These are phyloP conservation scores for Brachyopa scutellaris DNA, from an alignment of 2,888 invertebrate genomes.

Conservation along the genomic window DNA sequence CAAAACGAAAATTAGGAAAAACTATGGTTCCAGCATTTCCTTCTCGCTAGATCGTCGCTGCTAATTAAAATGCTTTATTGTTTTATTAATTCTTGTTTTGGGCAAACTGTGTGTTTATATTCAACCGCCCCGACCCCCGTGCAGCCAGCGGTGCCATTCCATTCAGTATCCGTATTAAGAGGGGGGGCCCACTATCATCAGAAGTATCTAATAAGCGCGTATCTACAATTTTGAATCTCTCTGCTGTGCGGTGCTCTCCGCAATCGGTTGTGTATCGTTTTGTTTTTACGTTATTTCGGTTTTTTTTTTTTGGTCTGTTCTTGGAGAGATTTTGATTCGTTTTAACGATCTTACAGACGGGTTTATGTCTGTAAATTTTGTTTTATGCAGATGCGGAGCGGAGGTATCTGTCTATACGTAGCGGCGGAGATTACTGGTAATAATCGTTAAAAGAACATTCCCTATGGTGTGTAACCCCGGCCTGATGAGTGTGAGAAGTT, in stretches of 20 bases:
- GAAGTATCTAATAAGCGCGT: neutral
- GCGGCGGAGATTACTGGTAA: conserved; percentile 64
- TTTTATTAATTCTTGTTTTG: conserved; percentile 67
- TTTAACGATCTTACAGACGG: conserved; percentile 70
- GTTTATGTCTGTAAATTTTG: conserved; percentile 69
- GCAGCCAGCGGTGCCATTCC: too few species aligned
- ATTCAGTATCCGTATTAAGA: neutral
- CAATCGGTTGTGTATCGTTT: conserved; percentile 47
- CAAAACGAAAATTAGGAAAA: conserved; percentile 22
- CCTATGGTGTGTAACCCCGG: conserved; percentile 67
- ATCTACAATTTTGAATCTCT: conserved; percentile 58
- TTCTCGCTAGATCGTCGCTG: conserved; percentile 1
- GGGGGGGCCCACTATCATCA: conserved; percentile 8
- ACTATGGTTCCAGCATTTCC: neutral
- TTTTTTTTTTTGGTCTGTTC: neutral
- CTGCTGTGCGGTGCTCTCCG: conserved; percentile 2
- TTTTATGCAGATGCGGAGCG: conserved; percentile 65
- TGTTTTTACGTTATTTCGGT: conserved; percentile 18
- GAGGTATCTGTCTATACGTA: conserved; percentile 7
- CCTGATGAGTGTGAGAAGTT: conserved; percentile 71
- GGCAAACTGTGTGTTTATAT: conserved; percentile 33
- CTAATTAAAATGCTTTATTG: conserved; percentile 72
- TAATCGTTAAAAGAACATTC: conserved; percentile 70
- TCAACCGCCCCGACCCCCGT: too few species aligned
- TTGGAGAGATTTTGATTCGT: conserved; percentile 51